Percentiles rank a stretch among this genome's conserved stretches.
phyloP scores from a whole-genome alignment of 2,113 vertebrate genomes.

The Megaceryle torquata region DNA sequence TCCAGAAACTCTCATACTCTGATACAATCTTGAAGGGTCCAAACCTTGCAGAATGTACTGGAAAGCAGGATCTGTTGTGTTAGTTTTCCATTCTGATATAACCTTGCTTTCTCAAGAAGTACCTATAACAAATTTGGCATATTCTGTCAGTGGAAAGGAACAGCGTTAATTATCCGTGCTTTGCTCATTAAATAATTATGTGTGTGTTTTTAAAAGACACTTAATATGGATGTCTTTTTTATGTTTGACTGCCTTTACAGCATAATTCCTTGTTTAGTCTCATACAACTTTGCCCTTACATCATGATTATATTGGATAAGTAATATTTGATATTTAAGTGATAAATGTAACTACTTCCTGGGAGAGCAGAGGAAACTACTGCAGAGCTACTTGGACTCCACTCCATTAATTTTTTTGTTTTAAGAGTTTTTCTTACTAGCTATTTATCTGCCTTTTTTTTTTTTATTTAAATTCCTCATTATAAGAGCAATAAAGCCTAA shows the following conservation, averaged over 20 bases:
- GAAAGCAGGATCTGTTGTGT: not conserved
- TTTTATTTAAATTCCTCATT: constrained; percentile 44
- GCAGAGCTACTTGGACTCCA: constrained; percentile 8
- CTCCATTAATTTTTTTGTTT: constrained; percentile 12
- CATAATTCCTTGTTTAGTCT: not conserved
- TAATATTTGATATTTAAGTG: constrained; percentile 3
- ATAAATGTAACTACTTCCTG: constrained; percentile 46
- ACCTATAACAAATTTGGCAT: not conserved
- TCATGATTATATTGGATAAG: not conserved
- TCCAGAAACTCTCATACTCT: not conserved
- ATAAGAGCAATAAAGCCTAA: constrained; percentile 75
- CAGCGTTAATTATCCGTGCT: not conserved
- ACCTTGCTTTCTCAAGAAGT: constrained; percentile 51
- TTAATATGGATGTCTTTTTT: constrained; percentile 25
- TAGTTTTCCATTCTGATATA: not conserved
- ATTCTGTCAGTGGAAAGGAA: not conserved
- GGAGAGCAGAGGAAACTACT: constrained; percentile 41
- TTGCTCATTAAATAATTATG: constrained; percentile 16
- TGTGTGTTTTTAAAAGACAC: not conserved
- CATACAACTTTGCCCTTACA: not conserved
- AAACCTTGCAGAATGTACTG: not conserved
- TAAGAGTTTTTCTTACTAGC: constrained; percentile 10
- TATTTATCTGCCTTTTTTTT: not conserved
- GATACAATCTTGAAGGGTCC: constrained; percentile 9
- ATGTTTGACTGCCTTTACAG: constrained; percentile 15